Conservation (phyloP, 2,113 vertebrate genomes). For the Erythrolamprus reginae region DNA sequence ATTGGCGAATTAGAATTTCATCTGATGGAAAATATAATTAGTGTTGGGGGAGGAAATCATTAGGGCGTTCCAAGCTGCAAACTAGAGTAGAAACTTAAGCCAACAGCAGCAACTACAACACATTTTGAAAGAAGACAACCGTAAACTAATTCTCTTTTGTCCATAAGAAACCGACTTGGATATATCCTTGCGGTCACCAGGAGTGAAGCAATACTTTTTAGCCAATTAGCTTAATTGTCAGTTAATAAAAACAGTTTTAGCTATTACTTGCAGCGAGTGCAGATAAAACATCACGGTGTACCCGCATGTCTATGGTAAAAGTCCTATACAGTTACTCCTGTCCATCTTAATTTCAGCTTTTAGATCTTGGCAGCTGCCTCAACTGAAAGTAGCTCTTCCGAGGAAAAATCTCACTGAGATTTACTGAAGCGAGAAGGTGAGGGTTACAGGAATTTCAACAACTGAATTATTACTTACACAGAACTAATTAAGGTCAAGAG, state of each 20-base stretch:
- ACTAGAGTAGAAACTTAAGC: background rate
- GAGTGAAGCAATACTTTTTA: background rate
- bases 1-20: background rate
- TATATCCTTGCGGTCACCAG: background rate
- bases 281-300: background rate
- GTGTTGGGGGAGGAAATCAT: background rate
- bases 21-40: background rate
- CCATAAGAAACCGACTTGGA: background rate
- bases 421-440: background rate
- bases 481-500: background rate
- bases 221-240: background rate
- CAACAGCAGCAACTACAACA: background rate
- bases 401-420: background rate
- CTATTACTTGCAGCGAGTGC: background rate
- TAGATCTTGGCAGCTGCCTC: background rate
- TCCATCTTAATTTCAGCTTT: background rate
- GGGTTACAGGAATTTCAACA: background rate
- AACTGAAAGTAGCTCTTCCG: background rate
- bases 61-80: background rate
- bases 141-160: background rate
- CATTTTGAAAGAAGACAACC: background rate
- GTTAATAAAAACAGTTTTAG: background rate
- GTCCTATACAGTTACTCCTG: background rate
- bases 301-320: background rate
- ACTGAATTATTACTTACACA: background rate